Conservation (phyloP, 2,888 invertebrate species). For the Zygothrica quintamaculata region DNA sequence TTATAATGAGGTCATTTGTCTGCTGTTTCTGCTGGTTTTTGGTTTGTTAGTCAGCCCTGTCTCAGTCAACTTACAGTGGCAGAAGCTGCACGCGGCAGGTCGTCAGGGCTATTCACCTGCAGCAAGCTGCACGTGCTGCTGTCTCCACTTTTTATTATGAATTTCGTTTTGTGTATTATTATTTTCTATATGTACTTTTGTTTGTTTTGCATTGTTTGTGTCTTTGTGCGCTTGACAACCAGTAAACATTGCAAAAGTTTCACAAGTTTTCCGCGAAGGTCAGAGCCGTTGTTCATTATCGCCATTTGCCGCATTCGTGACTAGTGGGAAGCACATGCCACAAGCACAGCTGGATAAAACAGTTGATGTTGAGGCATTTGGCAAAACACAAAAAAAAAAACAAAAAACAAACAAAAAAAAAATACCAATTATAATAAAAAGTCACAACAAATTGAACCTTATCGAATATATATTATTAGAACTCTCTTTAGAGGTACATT, state of each 20-base stretch:
- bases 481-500: slow-evolving; percentile 16
- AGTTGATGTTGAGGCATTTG: slow-evolving; percentile 2
- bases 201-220: slow-evolving; percentile 10
- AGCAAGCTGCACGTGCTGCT: slow-evolving; percentile 23
- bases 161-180: slow-evolving; percentile 1
- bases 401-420: too few species aligned
- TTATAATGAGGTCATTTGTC: slow-evolving; percentile 71
- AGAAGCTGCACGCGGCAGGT: slow-evolving; percentile 16
- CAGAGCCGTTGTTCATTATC: slow-evolving; percentile 67
- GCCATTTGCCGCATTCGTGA: slow-evolving; percentile 26
- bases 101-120: slow-evolving; percentile 15
- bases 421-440: too few species aligned
- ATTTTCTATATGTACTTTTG: slow-evolving; percentile 10
- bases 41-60: slow-evolving; percentile 44
- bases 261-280: slow-evolving; percentile 58
- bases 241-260: slow-evolving; percentile 39
- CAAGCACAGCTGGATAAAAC: slow-evolving; percentile 22
- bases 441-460: too few species aligned
- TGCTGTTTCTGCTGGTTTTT: slow-evolving; percentile 27
- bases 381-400: slow-evolving; percentile 1
- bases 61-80: slow-evolving; percentile 34
- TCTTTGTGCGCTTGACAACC: slow-evolving; percentile 36
- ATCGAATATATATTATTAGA: slow-evolving; percentile 24
- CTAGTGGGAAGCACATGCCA: slow-evolving; percentile 2
- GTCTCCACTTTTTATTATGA: slow-evolving; percentile 9